phyloP scores from a whole-genome alignment of 1,140 invertebrate genomes.

The Apis mellifera region DNA sequence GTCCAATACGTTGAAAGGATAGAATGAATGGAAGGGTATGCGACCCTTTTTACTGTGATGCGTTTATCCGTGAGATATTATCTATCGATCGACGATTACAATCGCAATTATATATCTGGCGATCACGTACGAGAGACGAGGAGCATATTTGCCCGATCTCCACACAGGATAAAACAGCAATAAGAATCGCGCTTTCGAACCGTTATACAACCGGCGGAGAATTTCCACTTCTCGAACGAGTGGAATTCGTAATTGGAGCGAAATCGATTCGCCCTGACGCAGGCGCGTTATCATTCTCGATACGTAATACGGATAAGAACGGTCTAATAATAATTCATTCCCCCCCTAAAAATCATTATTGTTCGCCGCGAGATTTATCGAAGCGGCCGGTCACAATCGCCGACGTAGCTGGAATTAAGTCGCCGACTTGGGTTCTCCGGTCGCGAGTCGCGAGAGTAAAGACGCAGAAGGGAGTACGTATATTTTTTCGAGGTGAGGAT shows the following conservation, averaged over 20 bases:
- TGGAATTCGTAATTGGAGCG: slow-evolving; percentile 56
- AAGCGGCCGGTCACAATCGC: slow-evolving; percentile 28
- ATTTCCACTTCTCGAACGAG: slow-evolving; percentile 7
- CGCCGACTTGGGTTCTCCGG: slow-evolving; percentile 11
- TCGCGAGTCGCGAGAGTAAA: not conserved
- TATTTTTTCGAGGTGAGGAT: slow-evolving; percentile 31
- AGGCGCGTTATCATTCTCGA: not conserved
- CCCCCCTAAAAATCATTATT: not conserved
- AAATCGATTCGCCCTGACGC: slow-evolving; percentile 45
- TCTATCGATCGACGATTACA: slow-evolving; percentile 4
- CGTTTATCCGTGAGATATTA: slow-evolving; percentile 13
- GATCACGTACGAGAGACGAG: not conserved
- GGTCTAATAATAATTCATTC: slow-evolving; percentile 2
- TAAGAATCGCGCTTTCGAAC: slow-evolving; percentile 15
- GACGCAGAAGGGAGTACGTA: slow-evolving; percentile 28
- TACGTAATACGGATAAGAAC: no score
- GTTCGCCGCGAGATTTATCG: slow-evolving; percentile 21
- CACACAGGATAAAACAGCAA: slow-evolving; percentile 1
- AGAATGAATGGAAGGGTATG: slow-evolving; percentile 1
- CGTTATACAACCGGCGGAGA: slow-evolving; percentile 25
- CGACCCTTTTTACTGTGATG: not conserved
- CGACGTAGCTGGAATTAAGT: slow-evolving; percentile 46
- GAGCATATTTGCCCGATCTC: not conserved
- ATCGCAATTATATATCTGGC: not conserved
- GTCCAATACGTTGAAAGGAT: slow-evolving; percentile 14